Evolutionary conservation across 2,888 invertebrate genomes (phyloP).

Genomic region (Zaprionus bogoriensis): DNA sequence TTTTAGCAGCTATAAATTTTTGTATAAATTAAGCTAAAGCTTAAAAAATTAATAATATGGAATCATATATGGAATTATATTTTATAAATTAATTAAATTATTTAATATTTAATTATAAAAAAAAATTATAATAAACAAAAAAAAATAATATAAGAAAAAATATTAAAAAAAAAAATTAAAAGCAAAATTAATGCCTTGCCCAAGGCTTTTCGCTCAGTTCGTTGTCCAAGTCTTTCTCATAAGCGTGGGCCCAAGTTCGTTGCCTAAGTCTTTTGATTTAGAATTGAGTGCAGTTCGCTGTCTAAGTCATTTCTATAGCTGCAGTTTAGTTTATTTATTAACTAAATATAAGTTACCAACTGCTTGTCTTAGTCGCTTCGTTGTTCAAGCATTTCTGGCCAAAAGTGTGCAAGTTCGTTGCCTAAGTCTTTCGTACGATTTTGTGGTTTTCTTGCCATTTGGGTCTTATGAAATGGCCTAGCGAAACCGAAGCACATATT

Average conservation of each 20-base stretch:
- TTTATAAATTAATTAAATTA: too few relatives aligned
- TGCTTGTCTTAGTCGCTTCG: too few relatives aligned
- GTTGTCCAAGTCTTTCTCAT: conserved; percentile 55
- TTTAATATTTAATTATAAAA: too few relatives aligned
- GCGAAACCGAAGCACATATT: conserved; percentile 6
- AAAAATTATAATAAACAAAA: too few relatives aligned
- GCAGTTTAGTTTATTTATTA: background rate
- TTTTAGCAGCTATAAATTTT: too few relatives aligned
- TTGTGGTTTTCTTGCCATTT: background rate
- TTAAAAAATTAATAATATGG: too few relatives aligned
- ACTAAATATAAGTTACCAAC: too few relatives aligned
- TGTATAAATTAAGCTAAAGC: too few relatives aligned
- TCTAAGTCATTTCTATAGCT: conserved; percentile 5
- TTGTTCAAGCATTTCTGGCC: background rate
- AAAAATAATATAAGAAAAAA: too few relatives aligned
- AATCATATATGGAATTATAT: too few relatives aligned
- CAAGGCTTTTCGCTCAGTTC: conserved; percentile 34
- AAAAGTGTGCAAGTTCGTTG: background rate
- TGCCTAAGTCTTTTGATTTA: conserved; percentile 9
- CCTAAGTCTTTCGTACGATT: conserved; percentile 11
- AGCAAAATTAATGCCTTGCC: too few relatives aligned
- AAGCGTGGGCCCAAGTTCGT: background rate
- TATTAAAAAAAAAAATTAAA: too few relatives aligned
- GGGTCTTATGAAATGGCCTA: conserved; percentile 24
- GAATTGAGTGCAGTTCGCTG: background rate